Evolutionary conservation across 2,888 invertebrate species (phyloP).

Genomic region (Sepioteuthis lessoniana): DNA sequence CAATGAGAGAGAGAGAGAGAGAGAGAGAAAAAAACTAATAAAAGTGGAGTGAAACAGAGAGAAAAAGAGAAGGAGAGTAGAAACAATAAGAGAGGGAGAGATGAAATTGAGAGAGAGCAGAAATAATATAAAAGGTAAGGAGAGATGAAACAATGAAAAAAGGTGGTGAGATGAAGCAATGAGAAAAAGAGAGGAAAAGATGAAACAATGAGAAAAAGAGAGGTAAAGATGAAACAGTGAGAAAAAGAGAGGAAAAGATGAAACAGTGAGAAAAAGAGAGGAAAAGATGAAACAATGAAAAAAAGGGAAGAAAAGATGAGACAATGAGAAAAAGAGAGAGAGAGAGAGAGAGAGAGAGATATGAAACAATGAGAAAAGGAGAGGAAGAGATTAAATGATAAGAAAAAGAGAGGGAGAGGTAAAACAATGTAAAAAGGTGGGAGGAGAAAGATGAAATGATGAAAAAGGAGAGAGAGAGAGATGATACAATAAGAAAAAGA

Average conservation of each 20-base stretch:
- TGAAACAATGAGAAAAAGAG: background rate
- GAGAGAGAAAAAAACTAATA: too few species aligned
- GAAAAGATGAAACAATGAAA: rapidly evolving
- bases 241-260: background rate
- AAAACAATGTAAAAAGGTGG: background rate
- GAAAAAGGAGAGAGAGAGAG: background rate
- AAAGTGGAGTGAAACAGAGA: too few species aligned
- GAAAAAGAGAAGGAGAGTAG: background rate
- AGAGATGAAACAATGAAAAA: background rate
- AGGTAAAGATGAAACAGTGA: rapidly evolving
- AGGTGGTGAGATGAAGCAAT: background rate
- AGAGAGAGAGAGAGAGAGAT: too few species aligned
- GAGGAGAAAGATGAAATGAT: background rate
- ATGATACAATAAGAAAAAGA: background rate
- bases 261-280: too few species aligned
- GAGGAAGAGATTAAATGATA: background rate
- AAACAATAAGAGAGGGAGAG: too few species aligned
- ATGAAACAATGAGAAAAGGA: background rate
- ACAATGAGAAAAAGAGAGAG: background rate
- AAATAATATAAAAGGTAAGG: too few species aligned
- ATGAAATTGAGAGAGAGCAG: background rate
- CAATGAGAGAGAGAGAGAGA: too few species aligned
- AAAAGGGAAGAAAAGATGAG: background rate
- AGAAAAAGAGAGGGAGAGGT: background rate
- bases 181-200: background rate